phyloP scores from a whole-genome alignment of 2,797 vertebrate species.

The Sarcophilus harrisii region DNA sequence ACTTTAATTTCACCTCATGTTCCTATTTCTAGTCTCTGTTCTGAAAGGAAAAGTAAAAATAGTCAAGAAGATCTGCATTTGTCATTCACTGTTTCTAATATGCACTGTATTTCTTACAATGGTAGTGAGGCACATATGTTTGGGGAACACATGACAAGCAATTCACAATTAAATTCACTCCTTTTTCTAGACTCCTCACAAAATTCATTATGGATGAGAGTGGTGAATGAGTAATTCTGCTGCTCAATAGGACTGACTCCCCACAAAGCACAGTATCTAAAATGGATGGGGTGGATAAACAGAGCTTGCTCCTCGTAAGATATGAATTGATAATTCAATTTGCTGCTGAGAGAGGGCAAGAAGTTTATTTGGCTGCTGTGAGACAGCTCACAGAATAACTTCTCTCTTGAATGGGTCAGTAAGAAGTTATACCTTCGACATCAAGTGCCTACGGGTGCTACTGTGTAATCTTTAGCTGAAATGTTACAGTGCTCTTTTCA shows the following conservation, averaged over 20 bases:
- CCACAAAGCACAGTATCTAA: not conserved
- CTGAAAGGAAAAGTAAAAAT: not conserved
- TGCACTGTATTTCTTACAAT: not conserved
- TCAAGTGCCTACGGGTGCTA: not conserved
- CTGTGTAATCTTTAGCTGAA: not conserved
- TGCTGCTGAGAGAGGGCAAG: not conserved
- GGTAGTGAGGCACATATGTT: not conserved
- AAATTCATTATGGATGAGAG: not conserved
- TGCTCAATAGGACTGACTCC: not conserved
- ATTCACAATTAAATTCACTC: not conserved
- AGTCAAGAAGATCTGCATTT: rapidly evolving
- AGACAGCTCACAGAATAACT: not conserved
- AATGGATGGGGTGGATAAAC: not conserved
- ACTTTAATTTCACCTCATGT: not conserved
- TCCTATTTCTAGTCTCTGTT: not conserved
- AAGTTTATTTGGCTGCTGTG: not conserved
- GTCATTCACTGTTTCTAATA: rapidly evolving
- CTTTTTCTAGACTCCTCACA: not conserved
- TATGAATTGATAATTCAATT: not conserved
- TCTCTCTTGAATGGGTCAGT: not conserved
- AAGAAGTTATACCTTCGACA: not conserved
- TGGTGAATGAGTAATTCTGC: not conserved
- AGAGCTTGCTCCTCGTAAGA: not conserved
- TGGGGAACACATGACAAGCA: not conserved
- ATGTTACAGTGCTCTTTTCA: not conserved